A percentile compares a stretch with the other conserved stretches of the same genome.
phyloP scores from a whole-genome alignment of 1,140 invertebrate genomes.

The Mya arenaria region DNA sequence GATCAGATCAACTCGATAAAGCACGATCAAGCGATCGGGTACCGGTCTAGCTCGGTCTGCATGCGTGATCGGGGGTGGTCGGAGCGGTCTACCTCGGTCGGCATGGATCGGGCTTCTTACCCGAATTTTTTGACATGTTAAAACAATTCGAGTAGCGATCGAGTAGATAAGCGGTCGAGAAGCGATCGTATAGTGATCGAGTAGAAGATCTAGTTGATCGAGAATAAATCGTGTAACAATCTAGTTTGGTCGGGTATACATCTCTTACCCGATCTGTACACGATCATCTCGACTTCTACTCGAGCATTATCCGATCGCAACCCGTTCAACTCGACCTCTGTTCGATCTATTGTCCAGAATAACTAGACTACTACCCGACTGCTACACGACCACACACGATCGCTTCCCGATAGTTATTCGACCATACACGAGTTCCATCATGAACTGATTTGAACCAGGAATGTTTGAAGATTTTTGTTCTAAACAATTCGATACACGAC shows the following conservation, averaged over 20 bases:
- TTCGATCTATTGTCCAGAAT: conserved; percentile 27
- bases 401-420: conserved; percentile 10
- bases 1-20: conserved; percentile 46
- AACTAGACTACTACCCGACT: conserved; percentile 27
- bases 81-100: conserved; percentile 29
- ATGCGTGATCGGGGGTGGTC: conserved; percentile 35
- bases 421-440: conserved; percentile 14
- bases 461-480: too few relatives aligned
- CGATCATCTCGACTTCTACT: conserved; percentile 32
- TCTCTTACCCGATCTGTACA: conserved; percentile 42
- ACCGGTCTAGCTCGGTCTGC: conserved; percentile 33
- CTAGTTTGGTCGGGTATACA: conserved; percentile 30
- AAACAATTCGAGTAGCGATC: conserved; percentile 42
- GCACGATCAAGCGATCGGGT: conserved; percentile 39
- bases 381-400: conserved; percentile 5
- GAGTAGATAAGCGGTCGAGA: conserved; percentile 31
- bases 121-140: conserved; percentile 42
- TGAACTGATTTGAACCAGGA: too few relatives aligned
- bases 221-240: conserved; percentile 33
- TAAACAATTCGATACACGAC: too few relatives aligned
- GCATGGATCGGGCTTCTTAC: conserved; percentile 24
- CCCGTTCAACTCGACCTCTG: conserved; percentile 15
- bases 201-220: conserved; percentile 45
- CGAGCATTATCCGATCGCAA: not conserved
- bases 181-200: conserved; percentile 21